Conservation (phyloP, 2,113 vertebrate genomes). For the Passer domesticus region DNA sequence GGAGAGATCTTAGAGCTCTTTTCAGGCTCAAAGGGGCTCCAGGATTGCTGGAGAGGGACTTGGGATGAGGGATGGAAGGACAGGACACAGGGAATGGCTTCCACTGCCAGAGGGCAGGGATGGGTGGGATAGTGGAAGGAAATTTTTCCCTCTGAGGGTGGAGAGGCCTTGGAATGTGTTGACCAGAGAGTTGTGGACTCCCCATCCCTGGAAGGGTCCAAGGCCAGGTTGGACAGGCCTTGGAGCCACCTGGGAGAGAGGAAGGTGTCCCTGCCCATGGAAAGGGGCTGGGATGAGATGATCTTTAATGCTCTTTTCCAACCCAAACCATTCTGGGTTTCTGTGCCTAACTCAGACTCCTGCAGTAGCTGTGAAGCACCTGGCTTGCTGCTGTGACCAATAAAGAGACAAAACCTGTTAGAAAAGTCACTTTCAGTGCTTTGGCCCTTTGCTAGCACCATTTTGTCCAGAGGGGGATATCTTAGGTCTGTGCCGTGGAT, state of each 20-base stretch:
- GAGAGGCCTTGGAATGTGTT: fast-evolving
- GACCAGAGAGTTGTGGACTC: not conserved
- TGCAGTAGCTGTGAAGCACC: not conserved
- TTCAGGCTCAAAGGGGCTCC: not conserved
- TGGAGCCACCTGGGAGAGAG: fast-evolving
- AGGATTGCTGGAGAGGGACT: not conserved
- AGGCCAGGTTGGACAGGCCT: fast-evolving
- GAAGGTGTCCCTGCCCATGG: not conserved
- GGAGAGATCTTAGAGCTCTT: not conserved
- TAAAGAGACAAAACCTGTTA: not conserved
- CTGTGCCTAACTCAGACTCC: not conserved
- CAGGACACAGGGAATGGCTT: not conserved
- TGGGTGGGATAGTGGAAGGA: not conserved
- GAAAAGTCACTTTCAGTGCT: not conserved
- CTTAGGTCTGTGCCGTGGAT: not conserved
- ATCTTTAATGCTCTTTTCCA: not conserved
- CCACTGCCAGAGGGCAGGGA: not conserved
- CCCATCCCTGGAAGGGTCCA: not conserved
- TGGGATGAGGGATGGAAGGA: not conserved
- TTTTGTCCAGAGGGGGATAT: not conserved
- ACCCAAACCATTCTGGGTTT: not conserved
- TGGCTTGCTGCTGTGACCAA: not conserved
- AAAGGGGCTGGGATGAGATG: not conserved
- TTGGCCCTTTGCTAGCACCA: not conserved
- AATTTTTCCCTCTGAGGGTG: not conserved